Percentiles rank a stretch among this genome's conserved stretches.
These are phyloP conservation scores for Amblyjoppa fuscipennis DNA, from an alignment of 2,888 invertebrate species.

Conservation along the genomic window DNA sequence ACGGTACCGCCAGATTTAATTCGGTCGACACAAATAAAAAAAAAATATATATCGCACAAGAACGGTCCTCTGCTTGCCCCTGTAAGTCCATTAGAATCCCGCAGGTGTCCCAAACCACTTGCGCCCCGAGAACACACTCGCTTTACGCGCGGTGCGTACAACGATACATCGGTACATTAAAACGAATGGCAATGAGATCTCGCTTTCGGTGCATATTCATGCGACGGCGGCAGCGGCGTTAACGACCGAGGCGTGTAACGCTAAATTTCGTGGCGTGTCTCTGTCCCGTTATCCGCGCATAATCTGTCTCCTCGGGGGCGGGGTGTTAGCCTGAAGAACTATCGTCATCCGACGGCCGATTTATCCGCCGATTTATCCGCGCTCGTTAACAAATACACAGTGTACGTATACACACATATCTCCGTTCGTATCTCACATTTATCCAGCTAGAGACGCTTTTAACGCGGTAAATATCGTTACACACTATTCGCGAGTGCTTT, in stretches of 20 bases:
- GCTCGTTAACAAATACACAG: background rate
- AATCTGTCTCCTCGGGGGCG: constrained; percentile 68
- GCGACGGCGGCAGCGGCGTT: constrained; percentile 68
- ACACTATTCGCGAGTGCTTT: constrained; percentile 19
- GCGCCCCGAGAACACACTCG: constrained; percentile 44
- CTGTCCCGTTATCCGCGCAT: constrained; percentile 71
- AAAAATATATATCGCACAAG: constrained; percentile 8
- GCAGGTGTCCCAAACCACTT: constrained; percentile 68
- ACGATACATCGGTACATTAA: constrained; percentile 37
- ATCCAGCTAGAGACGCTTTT: background rate
- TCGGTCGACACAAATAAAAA: background rate
- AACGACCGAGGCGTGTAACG: constrained; percentile 73
- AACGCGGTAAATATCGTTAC: constrained; percentile 1
- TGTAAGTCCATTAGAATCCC: constrained; percentile 65
- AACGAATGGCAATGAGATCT: constrained; percentile 57
- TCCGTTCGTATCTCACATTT: constrained; percentile 5
- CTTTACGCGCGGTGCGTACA: constrained; percentile 14
- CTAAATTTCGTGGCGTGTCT: constrained; percentile 73
- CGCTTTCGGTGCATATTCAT: constrained; percentile 70
- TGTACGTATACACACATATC: background rate
- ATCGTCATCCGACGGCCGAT: constrained; percentile 45
- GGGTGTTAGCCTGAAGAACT: constrained; percentile 64
- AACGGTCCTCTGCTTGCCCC: constrained; percentile 36
- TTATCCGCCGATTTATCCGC: constrained; percentile 9
- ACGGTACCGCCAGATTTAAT: background rate